Percentiles rank a stretch among this genome's conserved stretches.
Conservation (phyloP, 1,140 invertebrate genomes). For the Drosophila micromelanica region DNA sequence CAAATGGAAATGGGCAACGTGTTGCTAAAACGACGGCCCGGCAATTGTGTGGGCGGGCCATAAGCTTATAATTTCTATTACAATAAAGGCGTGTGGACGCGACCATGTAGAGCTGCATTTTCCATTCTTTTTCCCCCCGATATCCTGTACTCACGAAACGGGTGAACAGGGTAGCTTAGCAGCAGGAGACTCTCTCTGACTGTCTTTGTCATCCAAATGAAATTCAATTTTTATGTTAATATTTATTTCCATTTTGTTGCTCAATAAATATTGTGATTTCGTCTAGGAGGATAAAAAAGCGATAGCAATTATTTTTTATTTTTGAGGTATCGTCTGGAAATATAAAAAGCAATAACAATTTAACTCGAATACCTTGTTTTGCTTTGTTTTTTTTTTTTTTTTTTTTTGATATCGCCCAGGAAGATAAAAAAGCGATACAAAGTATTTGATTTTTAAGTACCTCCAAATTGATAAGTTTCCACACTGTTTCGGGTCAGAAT, state of each 20-base stretch:
- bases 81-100: conserved; percentile 58
- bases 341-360: too few species aligned
- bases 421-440: neutral
- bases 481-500: neutral
- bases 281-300: neutral
- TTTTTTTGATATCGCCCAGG: neutral
- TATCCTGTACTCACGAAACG: neutral
- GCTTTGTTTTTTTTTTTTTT: too few species aligned
- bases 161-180: too few species aligned
- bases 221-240: too few species aligned
- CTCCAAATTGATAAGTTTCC: too few species aligned
- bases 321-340: too few species aligned
- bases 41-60: conserved; percentile 45
- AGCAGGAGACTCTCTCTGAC: too few species aligned
- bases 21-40: conserved; percentile 74
- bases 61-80: conserved; percentile 80
- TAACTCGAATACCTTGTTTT: too few species aligned
- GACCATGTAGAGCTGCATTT: conserved; percentile 38
- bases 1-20: conserved; percentile 68
- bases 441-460: too few species aligned
- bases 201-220: too few species aligned
- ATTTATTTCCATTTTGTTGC: too few species aligned
- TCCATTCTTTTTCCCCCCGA: conserved; percentile 31
- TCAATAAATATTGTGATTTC: neutral
- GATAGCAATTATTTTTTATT: neutral